These are phyloP conservation scores for Eclectus roratus DNA, from an alignment of 2,113 vertebrate genomes.

Conservation along the genomic window DNA sequence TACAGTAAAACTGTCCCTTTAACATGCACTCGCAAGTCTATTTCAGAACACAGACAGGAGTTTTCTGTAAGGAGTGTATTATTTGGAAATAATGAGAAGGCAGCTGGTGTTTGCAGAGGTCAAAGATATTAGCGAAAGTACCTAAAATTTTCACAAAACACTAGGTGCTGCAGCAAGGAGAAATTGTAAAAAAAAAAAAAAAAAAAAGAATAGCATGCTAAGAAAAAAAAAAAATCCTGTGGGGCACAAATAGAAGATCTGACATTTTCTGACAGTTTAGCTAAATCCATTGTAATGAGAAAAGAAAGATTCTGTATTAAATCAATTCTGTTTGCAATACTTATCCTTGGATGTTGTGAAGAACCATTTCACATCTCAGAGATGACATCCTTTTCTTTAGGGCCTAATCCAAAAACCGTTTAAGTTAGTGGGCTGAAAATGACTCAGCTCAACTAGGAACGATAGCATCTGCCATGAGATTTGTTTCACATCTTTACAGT, in stretches of 20 bases:
- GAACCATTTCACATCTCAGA: slow-evolving; percentile 50
- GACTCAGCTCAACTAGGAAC: slow-evolving; percentile 19
- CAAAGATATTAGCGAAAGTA: slow-evolving; percentile 26
- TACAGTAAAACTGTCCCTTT: neutral
- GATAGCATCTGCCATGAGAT: slow-evolving; percentile 41
- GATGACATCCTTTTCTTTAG: slow-evolving; percentile 53
- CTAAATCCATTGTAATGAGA: slow-evolving; percentile 64
- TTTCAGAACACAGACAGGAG: neutral
- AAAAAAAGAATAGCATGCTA: neutral
- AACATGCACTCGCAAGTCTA: neutral
- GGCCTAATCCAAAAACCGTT: slow-evolving; percentile 52
- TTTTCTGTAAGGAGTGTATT: neutral
- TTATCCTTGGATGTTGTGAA: slow-evolving; percentile 46
- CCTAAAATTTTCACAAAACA: neutral
- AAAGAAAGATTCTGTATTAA: slow-evolving; percentile 56
- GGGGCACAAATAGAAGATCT: slow-evolving; percentile 36
- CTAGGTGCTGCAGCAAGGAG: neutral
- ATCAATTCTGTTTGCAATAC: slow-evolving; percentile 58
- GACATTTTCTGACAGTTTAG: slow-evolving; percentile 61
- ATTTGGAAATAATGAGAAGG: neutral
- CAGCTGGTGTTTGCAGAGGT: neutral
- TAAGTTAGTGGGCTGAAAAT: slow-evolving; percentile 49
- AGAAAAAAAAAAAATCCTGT: neutral
- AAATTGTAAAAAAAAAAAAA: neutral
- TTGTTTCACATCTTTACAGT: slow-evolving; percentile 45